Evolutionary conservation across 2,113 vertebrate genomes (phyloP).

Genomic region (Anguilla japonica): DNA sequence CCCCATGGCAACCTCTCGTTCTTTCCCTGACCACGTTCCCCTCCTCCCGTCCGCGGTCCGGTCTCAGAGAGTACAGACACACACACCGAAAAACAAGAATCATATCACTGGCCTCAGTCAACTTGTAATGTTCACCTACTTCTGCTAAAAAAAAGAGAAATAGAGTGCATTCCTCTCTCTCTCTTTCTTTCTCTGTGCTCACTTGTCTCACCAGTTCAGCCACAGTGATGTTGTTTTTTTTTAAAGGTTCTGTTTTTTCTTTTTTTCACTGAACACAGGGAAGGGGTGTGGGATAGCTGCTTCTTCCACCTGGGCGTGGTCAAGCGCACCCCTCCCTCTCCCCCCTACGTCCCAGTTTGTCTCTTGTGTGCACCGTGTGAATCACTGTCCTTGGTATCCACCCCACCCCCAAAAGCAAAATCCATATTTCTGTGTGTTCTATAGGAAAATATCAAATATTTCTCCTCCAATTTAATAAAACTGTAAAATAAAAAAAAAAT

Average conservation of each 20-base stretch:
- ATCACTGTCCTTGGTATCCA: conserved; percentile 64
- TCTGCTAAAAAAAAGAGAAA: conserved; percentile 40
- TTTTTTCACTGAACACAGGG: conserved; percentile 49
- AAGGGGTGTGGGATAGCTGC: conserved; percentile 58
- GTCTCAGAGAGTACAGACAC: conserved; percentile 52
- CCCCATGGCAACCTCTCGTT: conserved; percentile 37
- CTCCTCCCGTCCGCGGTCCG: conserved; percentile 45
- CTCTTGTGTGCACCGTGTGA: conserved; percentile 72
- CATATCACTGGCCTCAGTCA: conserved; percentile 54
- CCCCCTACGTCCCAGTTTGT: conserved; percentile 50
- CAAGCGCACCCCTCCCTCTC: conserved; percentile 56
- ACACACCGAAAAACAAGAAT: conserved; percentile 50
- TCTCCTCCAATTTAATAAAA: conserved; percentile 68
- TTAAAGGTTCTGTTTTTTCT: conserved; percentile 56
- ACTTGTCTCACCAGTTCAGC: conserved; percentile 35
- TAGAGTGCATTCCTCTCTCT: conserved; percentile 29
- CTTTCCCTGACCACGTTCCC: conserved; percentile 30
- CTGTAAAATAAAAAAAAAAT: conserved; percentile 42
- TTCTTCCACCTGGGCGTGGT: conserved; percentile 57
- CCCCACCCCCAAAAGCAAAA: conserved; percentile 56
- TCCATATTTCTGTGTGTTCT: conserved; percentile 74
- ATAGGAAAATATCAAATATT: conserved; percentile 67
- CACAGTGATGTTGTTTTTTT: conserved; percentile 63
- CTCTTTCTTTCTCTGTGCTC: conserved; percentile 37
- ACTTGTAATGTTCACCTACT: conserved; percentile 53